Base-by-base conservation (phyloP, 1,140 invertebrate genomes). In the Lepidurus arcticus region DNA sequence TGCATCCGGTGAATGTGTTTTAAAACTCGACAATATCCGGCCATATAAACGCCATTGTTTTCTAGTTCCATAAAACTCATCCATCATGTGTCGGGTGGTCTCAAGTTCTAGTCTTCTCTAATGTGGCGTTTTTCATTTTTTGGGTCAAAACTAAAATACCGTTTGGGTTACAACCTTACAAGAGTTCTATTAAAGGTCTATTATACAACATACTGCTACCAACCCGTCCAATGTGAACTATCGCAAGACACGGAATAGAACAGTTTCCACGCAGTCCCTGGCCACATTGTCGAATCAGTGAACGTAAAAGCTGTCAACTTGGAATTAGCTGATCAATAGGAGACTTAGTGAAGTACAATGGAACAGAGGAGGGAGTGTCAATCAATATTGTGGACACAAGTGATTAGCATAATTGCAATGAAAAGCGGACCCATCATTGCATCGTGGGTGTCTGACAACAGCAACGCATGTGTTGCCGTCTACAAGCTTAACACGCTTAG, bases 401-500 rank as follows among this genome's bases (percentile, higher is more conserved):
- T 65, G 53, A 65, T 65, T 65, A 65, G 53, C 53, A 65, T 65
- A 65, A 65, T 65, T 65, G 53, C 53, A 65, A 65, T 65, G 53
- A 65, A 65, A 65, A 65, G 53, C 53, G 53, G 34, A 34, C 34
- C 34, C 34, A 34, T 34, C 34, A 34, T 34, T 34, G 34, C 34
- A 3, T 65, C 53, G 53, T 65, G 53, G 53, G 53, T 65, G 53
- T 65, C 53, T 65, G 53, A 65, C 53, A 65, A 65, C 53, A 65
- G 16, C 21, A 65, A 65, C 53, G 53, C 53, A 65, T 65, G 53
- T 65, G 53, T 65, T 65, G 53, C 16, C 34, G 53, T 21, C 7
- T 65, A 65, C 53, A 65, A 13, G 13, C 16, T 65, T 65, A 7
- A 1, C 53, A 7, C 34, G 34, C 34, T 34, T 34, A 34, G 34